Base-by-base conservation (phyloP, 2,888 invertebrate genomes). In the Drosophila quinaria region DNA sequence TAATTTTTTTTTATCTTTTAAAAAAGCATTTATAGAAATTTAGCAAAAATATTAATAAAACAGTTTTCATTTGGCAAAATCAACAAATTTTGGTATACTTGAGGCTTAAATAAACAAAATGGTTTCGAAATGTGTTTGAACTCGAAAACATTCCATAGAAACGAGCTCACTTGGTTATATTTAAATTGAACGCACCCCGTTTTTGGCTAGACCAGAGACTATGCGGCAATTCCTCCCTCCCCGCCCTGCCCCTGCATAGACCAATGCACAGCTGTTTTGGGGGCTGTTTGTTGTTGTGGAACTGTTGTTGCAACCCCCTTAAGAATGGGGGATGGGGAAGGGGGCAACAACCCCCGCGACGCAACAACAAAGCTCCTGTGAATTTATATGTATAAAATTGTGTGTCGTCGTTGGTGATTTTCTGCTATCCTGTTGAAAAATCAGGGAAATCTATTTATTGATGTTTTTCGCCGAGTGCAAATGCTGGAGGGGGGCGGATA, bases 371-470 rank as follows among this genome's bases (percentile, higher is more conserved):
- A 64, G 58, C 54, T 63, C 49, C 46, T 15, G 37, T 47, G 13
- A 10, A 35, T 37, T 25, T 25, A 13, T 25, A 6, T 25, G 6
- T 25, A 19, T 35, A 37, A 58, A 22, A 44, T 35, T 42, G 58
- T 58, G 50, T 51, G 37, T 63, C 62, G 68, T 56, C 52, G 71
- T 49, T 69, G 60, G 33, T 46, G 4, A 29, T 71, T 91, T 84
- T 55, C 88, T 91, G 91, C 73, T 79, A 84, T 90, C 91, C 91
- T 92, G 91, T 90, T 91, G 84, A 84, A 90, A 91, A 91, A 90
- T 87, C 90, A 90, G 90, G 91, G 89, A 91, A 91, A 91, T 91
- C 91, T 91, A 91, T 92, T 92, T 90, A 90, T 90, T 88, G 90
- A 91, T 88, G 87, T 90, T 91, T 91, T 89, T 87, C 79, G 81